A percentile compares a stretch with the other conserved stretches of the same genome.
These are phyloP conservation scores for Aporophyla lueneburgensis DNA, from an alignment of 2,888 invertebrate genomes.

Conservation along the genomic window DNA sequence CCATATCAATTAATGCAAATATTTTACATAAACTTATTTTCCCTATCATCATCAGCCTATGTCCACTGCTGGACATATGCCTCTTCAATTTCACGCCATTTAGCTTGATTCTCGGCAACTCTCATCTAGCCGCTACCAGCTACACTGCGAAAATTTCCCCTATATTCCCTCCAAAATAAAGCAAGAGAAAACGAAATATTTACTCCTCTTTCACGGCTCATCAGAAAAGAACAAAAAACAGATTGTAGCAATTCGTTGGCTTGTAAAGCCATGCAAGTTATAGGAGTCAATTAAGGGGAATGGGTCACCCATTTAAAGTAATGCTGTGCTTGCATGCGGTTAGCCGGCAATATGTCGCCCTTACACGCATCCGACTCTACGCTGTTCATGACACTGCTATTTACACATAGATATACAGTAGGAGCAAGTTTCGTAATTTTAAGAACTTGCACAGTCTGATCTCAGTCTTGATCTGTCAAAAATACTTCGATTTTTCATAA, in stretches of 20 bases:
- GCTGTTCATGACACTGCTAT: slow-evolving; percentile 13
- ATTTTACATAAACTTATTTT: neutral
- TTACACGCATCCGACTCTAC: slow-evolving; percentile 48
- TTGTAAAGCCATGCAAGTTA: slow-evolving; percentile 61
- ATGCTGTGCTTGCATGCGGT: slow-evolving; percentile 56
- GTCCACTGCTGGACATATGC: too few relatives aligned
- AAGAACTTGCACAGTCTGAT: too few relatives aligned
- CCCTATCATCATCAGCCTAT: too few relatives aligned
- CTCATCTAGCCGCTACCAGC: too few relatives aligned
- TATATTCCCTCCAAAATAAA: neutral
- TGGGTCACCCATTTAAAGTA: slow-evolving; percentile 51
- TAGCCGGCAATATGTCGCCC: slow-evolving; percentile 48
- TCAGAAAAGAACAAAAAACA: slow-evolving; percentile 15
- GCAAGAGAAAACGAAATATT: slow-evolving; percentile 5
- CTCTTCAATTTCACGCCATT: too few relatives aligned
- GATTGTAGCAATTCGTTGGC: slow-evolving; percentile 18
- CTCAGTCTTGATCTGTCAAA: too few relatives aligned
- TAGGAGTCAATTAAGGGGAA: slow-evolving; percentile 59
- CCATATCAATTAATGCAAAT: neutral
- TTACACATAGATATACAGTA: neutral
- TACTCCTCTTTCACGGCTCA: slow-evolving; percentile 14
- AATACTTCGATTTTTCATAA: too few relatives aligned
- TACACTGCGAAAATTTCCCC: too few relatives aligned
- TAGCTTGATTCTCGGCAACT: too few relatives aligned
- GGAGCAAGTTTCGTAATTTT: too few relatives aligned